Conservation (phyloP, 2,797 vertebrate genomes). For the Fistularia commersonii region DNA sequence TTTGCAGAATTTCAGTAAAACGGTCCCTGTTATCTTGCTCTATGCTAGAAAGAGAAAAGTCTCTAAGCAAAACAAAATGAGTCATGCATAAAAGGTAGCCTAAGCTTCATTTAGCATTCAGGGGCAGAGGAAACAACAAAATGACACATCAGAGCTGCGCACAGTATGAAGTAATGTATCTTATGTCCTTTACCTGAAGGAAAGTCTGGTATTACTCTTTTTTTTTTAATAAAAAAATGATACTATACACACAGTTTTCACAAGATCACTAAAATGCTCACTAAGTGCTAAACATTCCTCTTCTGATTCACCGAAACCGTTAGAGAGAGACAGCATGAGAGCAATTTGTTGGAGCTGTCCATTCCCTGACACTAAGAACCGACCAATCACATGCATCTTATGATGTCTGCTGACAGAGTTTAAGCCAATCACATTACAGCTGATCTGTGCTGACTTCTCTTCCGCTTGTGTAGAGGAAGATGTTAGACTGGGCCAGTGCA, state of each 20-base stretch:
- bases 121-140: not conserved
- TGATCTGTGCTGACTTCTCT: slow-evolving; percentile 78
- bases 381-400: slow-evolving; percentile 86
- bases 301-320: slow-evolving; percentile 12
- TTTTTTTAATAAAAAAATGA: too few species aligned
- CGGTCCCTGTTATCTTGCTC: slow-evolving; percentile 12
- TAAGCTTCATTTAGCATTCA: slow-evolving; percentile 39
- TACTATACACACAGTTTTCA: too few species aligned
- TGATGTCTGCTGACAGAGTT: slow-evolving; percentile 95
- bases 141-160: slow-evolving; percentile 1
- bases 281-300: not conserved
- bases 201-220: too few species aligned
- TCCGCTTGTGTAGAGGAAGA: slow-evolving; percentile 65
- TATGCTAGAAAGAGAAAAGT: slow-evolving; percentile 9
- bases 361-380: slow-evolving; percentile 64
- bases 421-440: slow-evolving; percentile 81
- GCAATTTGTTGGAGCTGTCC: slow-evolving; percentile 63
- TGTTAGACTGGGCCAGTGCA: slow-evolving; percentile 33
- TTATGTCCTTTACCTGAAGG: too few species aligned
- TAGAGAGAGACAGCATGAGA: slow-evolving; percentile 21
- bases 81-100: slow-evolving; percentile 34
- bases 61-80: slow-evolving; percentile 32
- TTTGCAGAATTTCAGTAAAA: slow-evolving; percentile 6
- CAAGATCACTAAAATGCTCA: not conserved
- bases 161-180: not conserved